Evolutionary conservation across 2,888 invertebrate genomes (phyloP).

Genomic region (Phalera bucephala): DNA sequence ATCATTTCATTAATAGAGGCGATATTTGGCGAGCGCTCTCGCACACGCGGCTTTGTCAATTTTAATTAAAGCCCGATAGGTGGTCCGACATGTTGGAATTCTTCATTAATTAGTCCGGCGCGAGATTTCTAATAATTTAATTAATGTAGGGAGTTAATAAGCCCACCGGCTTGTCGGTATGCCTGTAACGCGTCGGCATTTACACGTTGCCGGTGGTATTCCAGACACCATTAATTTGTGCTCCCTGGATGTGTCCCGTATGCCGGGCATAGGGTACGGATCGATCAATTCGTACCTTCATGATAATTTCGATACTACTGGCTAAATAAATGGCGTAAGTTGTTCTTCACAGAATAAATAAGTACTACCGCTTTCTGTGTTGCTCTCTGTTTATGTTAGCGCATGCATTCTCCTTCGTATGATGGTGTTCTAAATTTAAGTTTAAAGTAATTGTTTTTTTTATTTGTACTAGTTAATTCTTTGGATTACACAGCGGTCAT

Average conservation of each 20-base stretch:
- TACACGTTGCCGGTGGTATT: slow-evolving; percentile 34
- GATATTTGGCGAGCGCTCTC: slow-evolving; percentile 75
- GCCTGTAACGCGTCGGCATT: slow-evolving; percentile 63
- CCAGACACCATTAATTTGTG: slow-evolving; percentile 26
- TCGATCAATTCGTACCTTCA: background rate
- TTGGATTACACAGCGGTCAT: too few relatives aligned
- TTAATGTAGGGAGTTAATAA: slow-evolving; percentile 77
- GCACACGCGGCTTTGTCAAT: slow-evolving; percentile 77
- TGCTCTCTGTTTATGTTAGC: too few relatives aligned
- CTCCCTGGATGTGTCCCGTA: slow-evolving; percentile 9
- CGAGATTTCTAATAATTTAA: slow-evolving; percentile 83
- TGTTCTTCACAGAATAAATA: too few relatives aligned
- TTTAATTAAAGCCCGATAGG: slow-evolving; percentile 80
- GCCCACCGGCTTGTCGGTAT: slow-evolving; percentile 63
- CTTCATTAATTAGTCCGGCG: slow-evolving; percentile 79
- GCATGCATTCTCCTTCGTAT: too few relatives aligned
- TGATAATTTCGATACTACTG: too few relatives aligned
- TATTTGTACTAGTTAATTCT: too few relatives aligned
- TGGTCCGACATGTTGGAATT: slow-evolving; percentile 81
- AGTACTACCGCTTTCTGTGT: too few relatives aligned
- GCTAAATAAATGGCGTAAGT: too few relatives aligned
- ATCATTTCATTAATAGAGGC: slow-evolving; percentile 80
- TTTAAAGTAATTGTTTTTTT: too few relatives aligned
- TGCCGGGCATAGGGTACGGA: background rate
- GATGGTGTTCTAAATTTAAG: too few relatives aligned